A percentile compares a stretch with the other conserved stretches of the same genome.
These are phyloP conservation scores for Steinernema khuongi DNA, from an alignment of 1,140 invertebrate species.

Conservation along the genomic window DNA sequence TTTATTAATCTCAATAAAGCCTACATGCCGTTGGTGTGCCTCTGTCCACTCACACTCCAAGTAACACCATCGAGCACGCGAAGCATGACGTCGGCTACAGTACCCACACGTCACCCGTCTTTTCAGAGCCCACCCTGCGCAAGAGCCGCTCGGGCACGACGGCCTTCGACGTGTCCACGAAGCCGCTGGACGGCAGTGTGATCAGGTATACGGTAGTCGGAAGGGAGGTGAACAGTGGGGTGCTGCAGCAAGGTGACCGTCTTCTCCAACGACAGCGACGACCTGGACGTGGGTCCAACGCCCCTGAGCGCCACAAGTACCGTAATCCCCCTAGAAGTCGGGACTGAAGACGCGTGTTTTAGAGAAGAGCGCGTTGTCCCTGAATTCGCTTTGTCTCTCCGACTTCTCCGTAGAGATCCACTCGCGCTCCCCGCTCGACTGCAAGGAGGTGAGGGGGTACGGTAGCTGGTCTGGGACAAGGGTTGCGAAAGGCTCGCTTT, in stretches of 20 bases:
- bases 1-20: slow-evolving; percentile 23
- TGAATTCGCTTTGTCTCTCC: slow-evolving; percentile 4
- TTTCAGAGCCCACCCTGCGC: slow-evolving; percentile 19
- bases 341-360: neutral
- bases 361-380: neutral
- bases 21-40: slow-evolving; percentile 15
- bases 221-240: neutral
- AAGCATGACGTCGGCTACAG: slow-evolving; percentile 6
- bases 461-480: slow-evolving; percentile 5
- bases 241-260: neutral
- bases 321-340: neutral
- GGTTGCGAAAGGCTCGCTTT: neutral
- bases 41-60: neutral
- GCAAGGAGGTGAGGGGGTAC: slow-evolving; percentile 26
- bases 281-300: slow-evolving; percentile 3
- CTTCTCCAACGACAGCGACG: slow-evolving; percentile 5
- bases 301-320: neutral
- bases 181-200: neutral
- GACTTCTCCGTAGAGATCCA: neutral
- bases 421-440: neutral
- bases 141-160: slow-evolving; percentile 21
- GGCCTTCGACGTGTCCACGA: neutral
- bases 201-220: slow-evolving; percentile 5
- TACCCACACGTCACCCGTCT: neutral
- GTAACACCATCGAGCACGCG: slow-evolving; percentile 5